Evolutionary conservation across 2,888 invertebrate species (phyloP).

Genomic region (Andrena dorsata): DNA sequence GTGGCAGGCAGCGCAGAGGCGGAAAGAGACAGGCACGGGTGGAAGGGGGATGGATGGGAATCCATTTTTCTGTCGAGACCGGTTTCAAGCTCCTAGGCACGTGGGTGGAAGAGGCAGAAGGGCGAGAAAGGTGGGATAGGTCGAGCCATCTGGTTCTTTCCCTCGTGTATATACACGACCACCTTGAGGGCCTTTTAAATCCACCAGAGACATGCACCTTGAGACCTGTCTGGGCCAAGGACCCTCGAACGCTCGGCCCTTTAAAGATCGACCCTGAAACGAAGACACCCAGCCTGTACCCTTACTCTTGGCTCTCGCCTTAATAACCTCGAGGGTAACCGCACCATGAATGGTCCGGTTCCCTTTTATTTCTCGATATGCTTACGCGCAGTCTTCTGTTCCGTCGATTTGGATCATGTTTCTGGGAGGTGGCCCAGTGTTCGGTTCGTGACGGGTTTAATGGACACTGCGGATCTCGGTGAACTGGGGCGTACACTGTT

Average conservation of each 20-base stretch:
- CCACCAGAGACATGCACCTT: constrained; percentile 80
- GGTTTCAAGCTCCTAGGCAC: constrained; percentile 61
- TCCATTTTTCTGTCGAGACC: constrained; percentile 65
- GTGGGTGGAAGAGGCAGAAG: constrained; percentile 66
- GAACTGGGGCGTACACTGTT: neutral
- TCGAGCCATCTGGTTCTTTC: constrained; percentile 77
- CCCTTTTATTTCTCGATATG: constrained; percentile 49
- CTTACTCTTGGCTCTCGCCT: constrained; percentile 44
- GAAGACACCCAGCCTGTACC: constrained; percentile 67
- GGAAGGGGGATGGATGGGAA: constrained; percentile 44
- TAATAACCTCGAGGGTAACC: constrained; percentile 64
- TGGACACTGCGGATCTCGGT: neutral
- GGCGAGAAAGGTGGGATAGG: constrained; percentile 67
- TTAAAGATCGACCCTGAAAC: constrained; percentile 76
- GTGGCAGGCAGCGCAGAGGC: constrained; percentile 8
- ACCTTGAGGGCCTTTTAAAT: constrained; percentile 79
- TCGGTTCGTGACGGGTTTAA: neutral
- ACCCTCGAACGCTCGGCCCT: constrained; percentile 77
- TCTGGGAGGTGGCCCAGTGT: neutral
- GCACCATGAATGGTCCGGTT: constrained; percentile 49
- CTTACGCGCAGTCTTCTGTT: constrained; percentile 35
- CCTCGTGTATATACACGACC: constrained; percentile 45
- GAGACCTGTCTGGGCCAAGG: constrained; percentile 82
- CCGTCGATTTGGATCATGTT: constrained; percentile 7
- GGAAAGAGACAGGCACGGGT: constrained; percentile 25